Evolutionary conservation across 2,113 vertebrate genomes (phyloP).

Genomic region (Otus sunia): DNA sequence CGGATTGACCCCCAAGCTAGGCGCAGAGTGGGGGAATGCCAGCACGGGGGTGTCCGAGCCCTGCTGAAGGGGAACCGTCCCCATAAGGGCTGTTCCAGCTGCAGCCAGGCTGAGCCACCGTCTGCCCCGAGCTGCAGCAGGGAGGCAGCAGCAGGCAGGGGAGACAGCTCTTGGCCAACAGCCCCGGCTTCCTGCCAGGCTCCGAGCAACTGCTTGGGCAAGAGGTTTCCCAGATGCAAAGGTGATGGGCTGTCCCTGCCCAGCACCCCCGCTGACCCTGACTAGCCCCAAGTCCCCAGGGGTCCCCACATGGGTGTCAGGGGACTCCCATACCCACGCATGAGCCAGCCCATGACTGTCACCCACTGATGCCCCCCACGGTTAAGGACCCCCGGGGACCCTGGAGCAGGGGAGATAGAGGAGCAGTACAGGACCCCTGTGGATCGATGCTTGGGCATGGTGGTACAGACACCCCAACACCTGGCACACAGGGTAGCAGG

Average conservation of each 20-base stretch:
- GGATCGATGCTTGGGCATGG: not conserved
- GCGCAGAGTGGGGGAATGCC: not conserved
- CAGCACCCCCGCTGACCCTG: not conserved
- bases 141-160: not conserved
- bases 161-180: not conserved
- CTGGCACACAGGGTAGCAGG: not conserved
- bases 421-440: not conserved
- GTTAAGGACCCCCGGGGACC: not conserved
- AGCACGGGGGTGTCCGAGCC: fast-evolving
- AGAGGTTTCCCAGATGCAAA: not conserved
- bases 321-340: fast-evolving
- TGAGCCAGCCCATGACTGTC: not conserved
- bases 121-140: not conserved
- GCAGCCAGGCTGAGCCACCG: not conserved
- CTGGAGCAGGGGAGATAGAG: not conserved
- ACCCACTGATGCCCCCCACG: not conserved
- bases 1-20: not conserved
- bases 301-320: fast-evolving
- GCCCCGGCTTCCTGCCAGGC: not conserved
- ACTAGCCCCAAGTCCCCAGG: not conserved
- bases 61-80: not conserved
- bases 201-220: not conserved
- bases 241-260: not conserved
- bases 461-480: not conserved
- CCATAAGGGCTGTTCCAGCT: not conserved